A percentile compares a stretch with the other conserved stretches of the same genome.
Evolutionary conservation across 2,113 vertebrate species (phyloP).

Genomic region (Catagonus wagneri): DNA sequence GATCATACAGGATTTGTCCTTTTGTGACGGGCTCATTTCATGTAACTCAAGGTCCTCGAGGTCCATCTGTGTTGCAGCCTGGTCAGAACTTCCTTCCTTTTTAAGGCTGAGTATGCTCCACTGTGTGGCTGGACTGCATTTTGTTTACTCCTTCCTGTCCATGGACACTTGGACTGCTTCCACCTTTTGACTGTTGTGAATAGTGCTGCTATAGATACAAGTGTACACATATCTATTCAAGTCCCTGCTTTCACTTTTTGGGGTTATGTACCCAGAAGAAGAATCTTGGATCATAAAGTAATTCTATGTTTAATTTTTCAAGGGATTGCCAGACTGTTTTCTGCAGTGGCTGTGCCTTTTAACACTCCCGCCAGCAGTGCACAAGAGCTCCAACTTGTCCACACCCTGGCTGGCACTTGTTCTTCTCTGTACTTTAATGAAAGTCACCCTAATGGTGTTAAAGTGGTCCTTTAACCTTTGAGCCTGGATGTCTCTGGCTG

Average conservation of each 20-base stretch:
- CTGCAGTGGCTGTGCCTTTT: fast-evolving
- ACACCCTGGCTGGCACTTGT: fast-evolving
- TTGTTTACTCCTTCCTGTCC: no score
- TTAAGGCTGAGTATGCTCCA: neutral
- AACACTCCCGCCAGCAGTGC: neutral
- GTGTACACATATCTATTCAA: fast-evolving
- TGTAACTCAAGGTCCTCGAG: neutral
- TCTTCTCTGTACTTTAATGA: no score
- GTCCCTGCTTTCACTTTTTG: neutral
- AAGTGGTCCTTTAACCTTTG: neutral
- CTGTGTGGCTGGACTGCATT: neutral
- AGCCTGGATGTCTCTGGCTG: neutral
- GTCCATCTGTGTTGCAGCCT: neutral
- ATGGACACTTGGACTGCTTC: neutral
- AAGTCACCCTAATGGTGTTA: neutral
- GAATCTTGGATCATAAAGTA: neutral
- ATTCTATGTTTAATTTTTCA: no score
- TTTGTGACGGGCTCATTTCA: neutral
- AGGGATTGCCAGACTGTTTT: no score
- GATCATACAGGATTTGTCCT: neutral
- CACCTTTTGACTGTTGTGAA: neutral
- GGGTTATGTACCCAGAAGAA: neutral
- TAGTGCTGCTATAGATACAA: fast-evolving
- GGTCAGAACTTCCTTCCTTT: neutral
- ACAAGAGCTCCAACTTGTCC: neutral